A percentile compares a stretch with the other conserved stretches of the same genome.
phyloP scores from a whole-genome alignment of 1,140 invertebrate species.

The Cyphomyrmex costatus region DNA sequence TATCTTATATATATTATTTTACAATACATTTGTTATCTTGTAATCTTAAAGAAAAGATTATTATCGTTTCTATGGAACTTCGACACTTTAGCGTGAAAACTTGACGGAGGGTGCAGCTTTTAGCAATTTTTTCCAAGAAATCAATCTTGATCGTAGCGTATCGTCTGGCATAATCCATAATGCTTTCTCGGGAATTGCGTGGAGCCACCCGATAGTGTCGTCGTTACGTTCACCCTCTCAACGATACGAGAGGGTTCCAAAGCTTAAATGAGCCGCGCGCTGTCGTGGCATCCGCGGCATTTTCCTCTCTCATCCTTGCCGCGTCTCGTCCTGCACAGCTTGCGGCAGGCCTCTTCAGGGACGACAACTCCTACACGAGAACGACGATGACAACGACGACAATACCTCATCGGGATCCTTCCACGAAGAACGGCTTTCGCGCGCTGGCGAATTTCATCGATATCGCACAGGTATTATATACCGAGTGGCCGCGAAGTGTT shows the following conservation, averaged over 20 bases:
- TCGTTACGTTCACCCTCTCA: slow-evolving; percentile 19
- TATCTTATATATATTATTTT: not conserved
- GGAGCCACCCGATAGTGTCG: slow-evolving; percentile 37
- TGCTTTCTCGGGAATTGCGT: not conserved
- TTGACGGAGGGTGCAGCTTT: not conserved
- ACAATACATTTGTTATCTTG: not conserved
- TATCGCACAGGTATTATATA: slow-evolving; percentile 36
- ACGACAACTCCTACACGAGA: slow-evolving; percentile 33
- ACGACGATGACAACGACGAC: slow-evolving; percentile 50
- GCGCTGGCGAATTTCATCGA: slow-evolving; percentile 53
- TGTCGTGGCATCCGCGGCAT: slow-evolving; percentile 61
- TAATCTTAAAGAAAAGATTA: not conserved
- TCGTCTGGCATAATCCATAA: not conserved
- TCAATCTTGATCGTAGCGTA: not conserved
- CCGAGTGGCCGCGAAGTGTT: slow-evolving; percentile 46
- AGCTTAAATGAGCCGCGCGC: slow-evolving; percentile 67
- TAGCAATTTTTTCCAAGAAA: slow-evolving; percentile 1
- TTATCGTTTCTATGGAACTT: not conserved
- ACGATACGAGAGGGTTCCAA: slow-evolving; percentile 47
- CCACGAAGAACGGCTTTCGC: slow-evolving; percentile 36
- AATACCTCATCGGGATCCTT: slow-evolving; percentile 60
- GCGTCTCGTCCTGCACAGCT: slow-evolving; percentile 36
- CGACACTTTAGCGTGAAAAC: not conserved
- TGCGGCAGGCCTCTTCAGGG: slow-evolving; percentile 43
- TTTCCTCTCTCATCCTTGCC: slow-evolving; percentile 26